A percentile compares a stretch with the other conserved stretches of the same genome.
These are phyloP conservation scores for Psilopsiagon aymara DNA, from an alignment of 2,113 vertebrate species.

Conservation along the genomic window DNA sequence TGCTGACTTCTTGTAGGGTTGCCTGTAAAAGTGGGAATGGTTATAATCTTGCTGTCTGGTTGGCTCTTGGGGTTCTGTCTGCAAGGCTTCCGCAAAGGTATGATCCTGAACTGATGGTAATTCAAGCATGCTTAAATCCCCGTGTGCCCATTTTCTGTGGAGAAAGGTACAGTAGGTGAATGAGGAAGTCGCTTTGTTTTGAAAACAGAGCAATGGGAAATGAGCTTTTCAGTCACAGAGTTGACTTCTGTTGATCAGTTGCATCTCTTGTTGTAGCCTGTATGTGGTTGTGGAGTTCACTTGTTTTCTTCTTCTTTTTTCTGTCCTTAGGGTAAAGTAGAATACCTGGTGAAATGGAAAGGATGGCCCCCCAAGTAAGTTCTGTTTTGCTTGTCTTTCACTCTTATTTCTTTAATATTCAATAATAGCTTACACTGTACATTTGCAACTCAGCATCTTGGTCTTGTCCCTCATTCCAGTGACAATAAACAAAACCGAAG, in stretches of 20 bases:
- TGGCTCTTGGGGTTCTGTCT: neutral
- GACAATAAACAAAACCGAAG: neutral
- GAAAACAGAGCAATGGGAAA: conserved; percentile 3
- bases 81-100: neutral
- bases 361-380: conserved; percentile 99
- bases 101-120: neutral
- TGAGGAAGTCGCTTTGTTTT: conserved; percentile 7
- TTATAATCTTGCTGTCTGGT: neutral
- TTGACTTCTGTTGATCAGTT: neutral
- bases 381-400: neutral
- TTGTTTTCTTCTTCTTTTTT: conserved; percentile 46
- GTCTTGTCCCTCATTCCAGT: neutral
- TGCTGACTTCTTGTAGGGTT: neutral
- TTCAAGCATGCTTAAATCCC: neutral
- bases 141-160: neutral
- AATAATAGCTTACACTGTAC: neutral
- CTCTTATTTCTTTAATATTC: neutral
- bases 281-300: neutral
- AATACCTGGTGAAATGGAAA: conserved; percentile 99
- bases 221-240: neutral
- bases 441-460: neutral
- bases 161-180: neutral
- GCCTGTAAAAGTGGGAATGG: neutral
- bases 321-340: conserved; percentile 90
- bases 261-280: neutral